Base-by-base conservation (phyloP, 2,888 invertebrate species). In the Salpingus planirostris region DNA sequence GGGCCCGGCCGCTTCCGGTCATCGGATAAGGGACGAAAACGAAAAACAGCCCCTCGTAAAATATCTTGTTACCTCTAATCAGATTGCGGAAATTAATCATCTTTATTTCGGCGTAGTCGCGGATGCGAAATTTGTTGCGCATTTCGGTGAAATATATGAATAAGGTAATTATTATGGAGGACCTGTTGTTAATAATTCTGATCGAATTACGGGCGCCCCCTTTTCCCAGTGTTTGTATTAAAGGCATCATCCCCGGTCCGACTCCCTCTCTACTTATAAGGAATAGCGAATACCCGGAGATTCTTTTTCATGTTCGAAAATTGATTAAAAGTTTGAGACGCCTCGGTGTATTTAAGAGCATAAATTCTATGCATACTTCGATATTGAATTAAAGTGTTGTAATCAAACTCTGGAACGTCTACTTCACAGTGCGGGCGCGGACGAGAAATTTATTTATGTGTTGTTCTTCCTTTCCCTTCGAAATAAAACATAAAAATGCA, bases 331-430 rank as follows among this genome's bases (percentile, higher is more conserved):
- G 52, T 62, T 63, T 60, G 60, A 59, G 58, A 58, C 58, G 57
- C 55, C 56, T 52, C 57, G 52, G 51, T 57, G 58, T 60, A 60
- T 62, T 63, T 62, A 62, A 64, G 60, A 56, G 60, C 61, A 63
- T 63, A 62, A 64, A 64, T 64, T 64, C 62, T 62, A 60, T 61
- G 64, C 62, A 63, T 63, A 64, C 62, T 64, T 64, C 61, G 61
- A 60, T 61, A 64, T 63, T 62, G 62, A 62, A 63, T 63, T 64
- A 64, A 62, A 64, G 60, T 60, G 60, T 60, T 62, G 59, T 61
- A 53, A 52, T 52, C 53, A 53, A 52, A 50, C 50, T 49, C 52
- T 33, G 35, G 34, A 44, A 50, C 43, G 44, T 54, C 54, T 50
- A 47, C 48, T 31, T 42, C 31, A 32, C 45, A 21, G 23, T 8